phyloP scores from a whole-genome alignment of 2,797 vertebrate species.

The Enteromius treurensis region DNA sequence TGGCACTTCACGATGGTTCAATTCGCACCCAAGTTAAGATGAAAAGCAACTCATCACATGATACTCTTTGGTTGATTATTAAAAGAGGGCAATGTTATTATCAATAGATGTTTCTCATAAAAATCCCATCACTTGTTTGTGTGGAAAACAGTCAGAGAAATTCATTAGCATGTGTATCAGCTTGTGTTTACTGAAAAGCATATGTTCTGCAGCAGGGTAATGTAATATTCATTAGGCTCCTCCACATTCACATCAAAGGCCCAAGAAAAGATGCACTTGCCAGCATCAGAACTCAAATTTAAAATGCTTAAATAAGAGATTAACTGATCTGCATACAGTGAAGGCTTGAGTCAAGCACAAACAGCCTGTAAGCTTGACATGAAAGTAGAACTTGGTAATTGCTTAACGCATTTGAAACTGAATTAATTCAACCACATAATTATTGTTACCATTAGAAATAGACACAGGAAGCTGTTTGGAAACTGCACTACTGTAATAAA shows the following conservation, averaged over 20 bases:
- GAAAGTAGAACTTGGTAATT: neutral
- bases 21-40: neutral
- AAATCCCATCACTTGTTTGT: constrained; percentile 24
- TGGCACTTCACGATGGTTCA: neutral
- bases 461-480: neutral
- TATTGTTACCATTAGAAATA: neutral
- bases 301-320: constrained; percentile 16
- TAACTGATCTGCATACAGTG: constrained; percentile 9
- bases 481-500: neutral
- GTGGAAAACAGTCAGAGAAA: constrained; percentile 14
- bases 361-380: neutral
- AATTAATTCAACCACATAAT: neutral
- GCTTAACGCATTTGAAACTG: neutral
- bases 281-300: constrained; percentile 6
- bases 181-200: constrained; percentile 32
- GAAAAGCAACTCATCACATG: neutral
- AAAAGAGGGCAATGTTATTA: constrained; percentile 2
- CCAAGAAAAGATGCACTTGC: constrained; percentile 10
- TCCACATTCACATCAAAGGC: constrained; percentile 42
- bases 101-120: constrained; percentile 10
- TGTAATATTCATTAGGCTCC: constrained; percentile 52
- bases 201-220: constrained; percentile 38
- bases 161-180: constrained; percentile 42
- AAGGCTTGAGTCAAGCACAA: neutral
- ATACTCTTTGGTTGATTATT: neutral